Base-by-base conservation (phyloP, 1,140 invertebrate genomes). In the Condylostylus longicornis region DNA sequence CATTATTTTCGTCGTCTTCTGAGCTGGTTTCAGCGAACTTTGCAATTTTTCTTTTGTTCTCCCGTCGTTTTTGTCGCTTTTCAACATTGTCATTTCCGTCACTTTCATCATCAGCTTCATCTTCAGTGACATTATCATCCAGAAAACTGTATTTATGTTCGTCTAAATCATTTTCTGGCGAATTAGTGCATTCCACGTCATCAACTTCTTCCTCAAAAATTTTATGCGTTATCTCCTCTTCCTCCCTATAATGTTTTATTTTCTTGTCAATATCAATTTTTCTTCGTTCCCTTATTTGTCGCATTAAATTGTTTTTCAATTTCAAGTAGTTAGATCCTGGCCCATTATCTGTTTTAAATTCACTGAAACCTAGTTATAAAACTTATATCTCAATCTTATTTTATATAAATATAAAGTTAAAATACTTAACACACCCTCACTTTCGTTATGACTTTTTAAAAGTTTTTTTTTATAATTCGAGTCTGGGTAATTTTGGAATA, bases 301-400 rank as follows among this genome's bases (percentile, higher is more conserved):
- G 47, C 40, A 71, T 65, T 0, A 80, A 55, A 33, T 67, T 62
- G 38, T 72, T 62, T 43, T 68, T 69, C 20, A 79, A 55, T 37
- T 65, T 64, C 9, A 59, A 46, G 15, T 71, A 58, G 35, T 65
- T 68, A 9, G 64, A 65, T 1, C 76, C 74, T 6, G 75, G 74
- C 44, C 68, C 71, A 18, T 64, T 51, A 18, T 58, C 32, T 53
- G 53, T 46, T 58, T 51, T 18, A 37, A 47, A 34, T 56, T 46
- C 36, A 42, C 54, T 12, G 41, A 36, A 30, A 43, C 43, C 21
- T 51, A 45, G 8, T 54, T 49, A 15, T 33, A 23, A 44, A 44
- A 37, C n/a, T n/a, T n/a, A n/a, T n/a, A n/a, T n/a, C n/a, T n/a
- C n/a, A n/a, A n/a, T n/a, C n/a, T n/a, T n/a, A n/a, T n/a, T n/a